Percentiles rank a stretch among this genome's conserved stretches.
These are phyloP conservation scores for Toxostoma redivivum DNA, from an alignment of 2,113 vertebrate species.

Conservation along the genomic window DNA sequence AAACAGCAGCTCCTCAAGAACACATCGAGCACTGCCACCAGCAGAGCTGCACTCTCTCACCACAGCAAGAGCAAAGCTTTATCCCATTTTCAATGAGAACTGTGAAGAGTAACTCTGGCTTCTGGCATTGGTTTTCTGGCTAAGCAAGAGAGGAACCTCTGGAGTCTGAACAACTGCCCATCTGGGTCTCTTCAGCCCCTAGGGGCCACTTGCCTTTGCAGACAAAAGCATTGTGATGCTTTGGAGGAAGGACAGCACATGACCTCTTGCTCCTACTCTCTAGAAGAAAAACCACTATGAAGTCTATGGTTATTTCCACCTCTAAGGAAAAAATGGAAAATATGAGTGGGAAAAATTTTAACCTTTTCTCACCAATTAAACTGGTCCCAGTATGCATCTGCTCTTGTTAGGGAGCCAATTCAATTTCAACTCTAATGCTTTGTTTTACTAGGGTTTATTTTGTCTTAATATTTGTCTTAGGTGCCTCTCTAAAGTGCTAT, in stretches of 20 bases:
- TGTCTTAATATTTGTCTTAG: neutral
- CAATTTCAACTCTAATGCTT: neutral
- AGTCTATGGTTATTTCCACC: neutral
- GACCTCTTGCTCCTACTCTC: rapidly evolving
- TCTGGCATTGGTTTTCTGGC: neutral
- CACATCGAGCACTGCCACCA: rapidly evolving
- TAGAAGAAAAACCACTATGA: neutral
- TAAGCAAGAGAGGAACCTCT: neutral
- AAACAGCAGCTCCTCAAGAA: neutral
- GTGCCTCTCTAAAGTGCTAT: neutral
- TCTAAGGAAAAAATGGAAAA: neutral
- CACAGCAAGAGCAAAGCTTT: neutral
- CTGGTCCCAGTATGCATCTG: rapidly evolving
- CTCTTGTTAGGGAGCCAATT: neutral
- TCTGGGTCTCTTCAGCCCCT: neutral
- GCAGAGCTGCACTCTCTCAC: neutral
- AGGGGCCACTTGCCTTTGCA: neutral
- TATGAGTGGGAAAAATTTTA: neutral
- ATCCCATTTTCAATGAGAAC: neutral
- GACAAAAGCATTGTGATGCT: neutral
- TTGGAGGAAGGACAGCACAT: neutral
- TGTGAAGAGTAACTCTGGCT: neutral
- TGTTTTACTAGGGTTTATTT: neutral
- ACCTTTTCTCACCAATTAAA: neutral
- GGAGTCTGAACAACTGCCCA: neutral